Conservation (phyloP, 2,888 invertebrate species). For the Lamellibrachia satsuma region DNA sequence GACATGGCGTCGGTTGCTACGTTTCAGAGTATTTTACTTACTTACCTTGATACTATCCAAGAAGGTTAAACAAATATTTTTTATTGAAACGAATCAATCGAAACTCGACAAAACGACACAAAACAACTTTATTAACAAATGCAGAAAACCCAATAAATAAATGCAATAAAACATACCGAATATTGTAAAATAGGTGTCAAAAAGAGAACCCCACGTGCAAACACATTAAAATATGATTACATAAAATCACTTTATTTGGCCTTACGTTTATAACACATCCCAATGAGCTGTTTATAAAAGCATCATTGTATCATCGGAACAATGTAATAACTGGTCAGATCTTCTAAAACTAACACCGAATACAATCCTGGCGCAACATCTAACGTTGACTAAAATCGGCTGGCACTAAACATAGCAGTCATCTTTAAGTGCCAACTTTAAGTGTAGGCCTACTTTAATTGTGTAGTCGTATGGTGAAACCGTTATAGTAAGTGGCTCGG, state of each 20-base stretch:
- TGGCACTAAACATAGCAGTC: background rate
- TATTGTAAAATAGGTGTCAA: background rate
- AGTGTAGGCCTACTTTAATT: background rate
- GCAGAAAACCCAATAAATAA: slow-evolving; percentile 1
- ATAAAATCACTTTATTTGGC: background rate
- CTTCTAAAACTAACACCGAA: background rate
- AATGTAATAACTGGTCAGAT: background rate
- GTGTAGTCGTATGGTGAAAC: background rate
- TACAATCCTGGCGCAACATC: no score
- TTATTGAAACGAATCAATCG: background rate
- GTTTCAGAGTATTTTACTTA: background rate
- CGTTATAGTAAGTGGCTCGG: no score
- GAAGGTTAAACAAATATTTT: background rate
- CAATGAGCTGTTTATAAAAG: background rate
- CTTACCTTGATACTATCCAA: background rate
- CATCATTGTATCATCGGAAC: background rate
- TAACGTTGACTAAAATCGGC: background rate
- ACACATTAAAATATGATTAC: background rate
- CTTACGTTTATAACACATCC: background rate
- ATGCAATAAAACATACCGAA: background rate
- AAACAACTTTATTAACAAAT: slow-evolving; percentile 5
- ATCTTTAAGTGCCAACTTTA: no score
- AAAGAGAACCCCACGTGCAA: background rate
- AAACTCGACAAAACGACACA: background rate
- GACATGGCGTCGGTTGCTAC: no score